Percentiles rank a stretch among this genome's conserved stretches.
Conservation (phyloP, 2,113 vertebrate genomes). For the Pterophyllum scalare region DNA sequence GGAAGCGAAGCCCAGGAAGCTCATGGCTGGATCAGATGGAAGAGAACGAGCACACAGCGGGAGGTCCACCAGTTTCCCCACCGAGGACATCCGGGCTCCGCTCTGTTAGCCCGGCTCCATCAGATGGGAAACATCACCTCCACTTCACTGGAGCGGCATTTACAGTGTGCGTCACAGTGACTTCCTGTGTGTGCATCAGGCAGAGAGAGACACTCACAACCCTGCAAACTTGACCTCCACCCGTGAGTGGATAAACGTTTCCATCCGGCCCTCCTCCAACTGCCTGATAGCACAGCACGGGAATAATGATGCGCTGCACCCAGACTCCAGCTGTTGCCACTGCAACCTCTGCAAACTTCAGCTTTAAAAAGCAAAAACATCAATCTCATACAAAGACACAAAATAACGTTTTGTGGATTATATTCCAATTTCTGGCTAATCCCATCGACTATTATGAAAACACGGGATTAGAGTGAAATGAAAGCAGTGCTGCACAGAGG, state of each 20-base stretch:
- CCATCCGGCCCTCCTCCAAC: not conserved
- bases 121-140: not conserved
- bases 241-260: rapidly evolving
- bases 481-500: not conserved
- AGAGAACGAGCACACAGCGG: not conserved
- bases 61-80: not conserved
- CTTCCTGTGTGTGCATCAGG: not conserved
- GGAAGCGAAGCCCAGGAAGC: not conserved
- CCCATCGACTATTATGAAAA: conserved; percentile 11
- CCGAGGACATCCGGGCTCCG: not conserved
- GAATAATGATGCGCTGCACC: not conserved
- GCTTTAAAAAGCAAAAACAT: not conserved
- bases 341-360: not conserved
- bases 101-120: not conserved
- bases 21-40: not conserved
- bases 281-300: not conserved
- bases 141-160: rapidly evolving
- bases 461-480: not conserved
- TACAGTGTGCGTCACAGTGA: not conserved
- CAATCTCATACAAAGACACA: not conserved
- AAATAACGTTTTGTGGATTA: conserved; percentile 28
- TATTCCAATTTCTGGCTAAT: conserved; percentile 3
- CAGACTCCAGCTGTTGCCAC: conserved; percentile 14
- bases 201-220: not conserved
- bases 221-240: not conserved